Conservation (phyloP, 2,888 invertebrate species). For the Drosophila neonasuta region DNA sequence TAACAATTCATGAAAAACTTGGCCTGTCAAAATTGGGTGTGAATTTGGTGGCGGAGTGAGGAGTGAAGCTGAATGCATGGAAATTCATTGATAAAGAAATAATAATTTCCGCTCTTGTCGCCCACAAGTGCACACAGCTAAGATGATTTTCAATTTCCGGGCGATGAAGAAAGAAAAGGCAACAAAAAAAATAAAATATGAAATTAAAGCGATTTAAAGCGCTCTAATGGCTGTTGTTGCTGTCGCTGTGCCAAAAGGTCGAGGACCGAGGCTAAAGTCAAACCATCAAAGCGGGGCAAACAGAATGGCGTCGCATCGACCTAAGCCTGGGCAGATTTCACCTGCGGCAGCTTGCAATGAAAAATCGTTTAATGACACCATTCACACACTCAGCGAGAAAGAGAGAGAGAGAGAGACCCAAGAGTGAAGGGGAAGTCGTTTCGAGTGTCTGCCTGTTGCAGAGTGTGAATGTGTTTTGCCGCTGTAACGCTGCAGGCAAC, state of each 20-base stretch:
- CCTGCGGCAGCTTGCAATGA: slow-evolving; percentile 81
- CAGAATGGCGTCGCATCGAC: slow-evolving; percentile 6
- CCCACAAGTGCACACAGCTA: slow-evolving; percentile 48
- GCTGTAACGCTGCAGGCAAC: slow-evolving; percentile 55
- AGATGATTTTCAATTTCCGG: slow-evolving; percentile 76
- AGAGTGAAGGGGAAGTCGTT: slow-evolving; percentile 31
- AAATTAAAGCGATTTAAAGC: slow-evolving; percentile 55
- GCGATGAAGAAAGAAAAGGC: slow-evolving; percentile 20
- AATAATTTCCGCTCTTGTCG: slow-evolving; percentile 67
- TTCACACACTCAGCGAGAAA: slow-evolving; percentile 60
- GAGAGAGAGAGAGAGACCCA: neutral
- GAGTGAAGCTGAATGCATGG: slow-evolving; percentile 9
- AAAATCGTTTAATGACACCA: slow-evolving; percentile 82
- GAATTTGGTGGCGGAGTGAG: neutral
- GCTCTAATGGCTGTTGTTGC: slow-evolving; percentile 8
- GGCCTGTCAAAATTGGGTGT: slow-evolving; percentile 17
- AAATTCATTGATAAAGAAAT: slow-evolving; percentile 71
- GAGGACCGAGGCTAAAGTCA: slow-evolving; percentile 63
- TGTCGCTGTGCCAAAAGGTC: slow-evolving; percentile 55
- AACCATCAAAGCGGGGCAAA: slow-evolving; percentile 26
- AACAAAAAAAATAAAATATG: slow-evolving; percentile 17
- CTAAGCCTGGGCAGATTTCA: slow-evolving; percentile 60
- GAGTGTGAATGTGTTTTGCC: slow-evolving; percentile 11
- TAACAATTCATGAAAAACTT: slow-evolving; percentile 33
- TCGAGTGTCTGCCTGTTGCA: slow-evolving; percentile 30